Conservation (phyloP, 2,888 invertebrate species). For the Cantharis lateralis region DNA sequence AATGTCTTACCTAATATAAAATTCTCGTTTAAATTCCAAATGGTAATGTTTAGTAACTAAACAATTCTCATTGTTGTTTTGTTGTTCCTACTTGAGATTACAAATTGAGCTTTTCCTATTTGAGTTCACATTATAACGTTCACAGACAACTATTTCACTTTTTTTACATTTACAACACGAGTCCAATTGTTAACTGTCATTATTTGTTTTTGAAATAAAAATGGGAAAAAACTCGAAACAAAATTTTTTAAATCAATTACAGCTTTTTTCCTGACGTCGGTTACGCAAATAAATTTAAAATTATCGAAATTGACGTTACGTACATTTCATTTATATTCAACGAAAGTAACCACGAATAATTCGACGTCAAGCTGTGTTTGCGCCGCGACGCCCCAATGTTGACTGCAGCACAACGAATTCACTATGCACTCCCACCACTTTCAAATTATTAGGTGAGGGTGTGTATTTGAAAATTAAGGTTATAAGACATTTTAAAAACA, state of each 20-base stretch:
- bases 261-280: neutral
- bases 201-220: neutral
- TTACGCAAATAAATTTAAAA: neutral
- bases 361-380: constrained; percentile 13
- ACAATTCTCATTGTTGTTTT: neutral
- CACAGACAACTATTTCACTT: neutral
- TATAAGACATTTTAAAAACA: neutral
- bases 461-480: constrained; percentile 4
- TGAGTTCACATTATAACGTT: neutral
- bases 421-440: constrained; percentile 22
- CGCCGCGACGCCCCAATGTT: constrained; percentile 22
- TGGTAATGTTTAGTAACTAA: neutral
- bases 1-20: neutral
- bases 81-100: neutral
- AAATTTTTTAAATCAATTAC: neutral
- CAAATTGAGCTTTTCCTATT: neutral
- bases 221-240: neutral
- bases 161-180: neutral
- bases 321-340: constrained; percentile 11
- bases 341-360: constrained; percentile 7
- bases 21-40: neutral
- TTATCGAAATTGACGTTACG: neutral
- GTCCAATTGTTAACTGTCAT: neutral
- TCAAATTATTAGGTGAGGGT: constrained; percentile 12
- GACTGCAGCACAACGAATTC: constrained; percentile 22